These are phyloP conservation scores for Paradisaea rubra DNA, from an alignment of 2,113 vertebrate genomes.

Conservation along the genomic window DNA sequence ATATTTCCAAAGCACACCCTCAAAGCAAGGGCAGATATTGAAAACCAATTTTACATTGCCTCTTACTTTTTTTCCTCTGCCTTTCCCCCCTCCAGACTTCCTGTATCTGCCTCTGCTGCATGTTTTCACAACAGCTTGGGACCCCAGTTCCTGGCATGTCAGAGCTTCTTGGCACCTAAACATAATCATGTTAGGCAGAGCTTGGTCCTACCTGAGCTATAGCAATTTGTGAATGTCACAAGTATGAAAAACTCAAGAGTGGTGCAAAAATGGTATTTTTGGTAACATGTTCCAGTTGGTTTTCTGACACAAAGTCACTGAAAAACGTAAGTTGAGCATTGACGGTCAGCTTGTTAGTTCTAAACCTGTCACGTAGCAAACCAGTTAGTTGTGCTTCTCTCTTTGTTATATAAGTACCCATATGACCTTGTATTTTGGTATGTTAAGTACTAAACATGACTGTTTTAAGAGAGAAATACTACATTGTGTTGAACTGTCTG, in stretches of 20 bases:
- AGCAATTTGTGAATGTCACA: background rate
- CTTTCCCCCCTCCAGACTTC: background rate
- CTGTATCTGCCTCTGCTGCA: background rate
- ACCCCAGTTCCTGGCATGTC: background rate
- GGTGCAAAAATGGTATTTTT: background rate
- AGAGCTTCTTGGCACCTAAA: background rate
- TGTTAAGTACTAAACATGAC: background rate
- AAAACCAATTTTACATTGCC: background rate
- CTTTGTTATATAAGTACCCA: background rate
- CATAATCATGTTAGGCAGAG: background rate
- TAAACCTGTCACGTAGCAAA: background rate
- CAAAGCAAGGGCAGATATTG: background rate
- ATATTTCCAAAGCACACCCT: background rate
- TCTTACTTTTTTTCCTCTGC: background rate
- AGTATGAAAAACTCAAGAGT: background rate
- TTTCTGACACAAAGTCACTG: background rate
- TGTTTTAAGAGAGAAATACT: background rate
- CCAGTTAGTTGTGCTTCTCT: background rate
- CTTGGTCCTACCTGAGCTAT: background rate
- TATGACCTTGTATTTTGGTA: background rate
- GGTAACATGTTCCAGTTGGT: background rate
- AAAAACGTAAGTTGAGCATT: background rate
- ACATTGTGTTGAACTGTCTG: background rate
- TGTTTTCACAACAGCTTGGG: background rate
- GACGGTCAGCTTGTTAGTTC: background rate